These are phyloP conservation scores for Cynaeus angustus DNA, from an alignment of 2,888 invertebrate species.

Conservation along the genomic window DNA sequence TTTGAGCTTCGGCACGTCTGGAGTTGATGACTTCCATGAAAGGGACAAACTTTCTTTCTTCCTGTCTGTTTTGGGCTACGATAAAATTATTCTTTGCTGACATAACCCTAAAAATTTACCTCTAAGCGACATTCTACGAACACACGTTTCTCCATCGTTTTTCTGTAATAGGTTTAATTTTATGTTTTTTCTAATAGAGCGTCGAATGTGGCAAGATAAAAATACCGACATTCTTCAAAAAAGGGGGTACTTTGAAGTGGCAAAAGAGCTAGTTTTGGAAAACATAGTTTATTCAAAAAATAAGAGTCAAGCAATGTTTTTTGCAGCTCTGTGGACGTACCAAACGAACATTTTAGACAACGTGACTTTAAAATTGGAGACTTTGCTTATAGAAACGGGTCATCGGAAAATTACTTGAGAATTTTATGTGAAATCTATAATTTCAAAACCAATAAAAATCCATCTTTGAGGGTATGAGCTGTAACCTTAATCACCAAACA, in stretches of 20 bases:
- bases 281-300: constrained; percentile 70
- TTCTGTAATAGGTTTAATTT: constrained; percentile 11
- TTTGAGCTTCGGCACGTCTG: constrained; percentile 79
- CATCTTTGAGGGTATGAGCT: neutral
- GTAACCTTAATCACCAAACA: neutral
- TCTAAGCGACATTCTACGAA: constrained; percentile 18
- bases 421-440: neutral
- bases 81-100: neutral
- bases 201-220: constrained; percentile 21
- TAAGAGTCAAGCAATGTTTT: constrained; percentile 70
- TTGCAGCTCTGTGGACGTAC: constrained; percentile 71
- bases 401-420: constrained; percentile 62
- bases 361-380: constrained; percentile 65
- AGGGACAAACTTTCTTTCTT: constrained; percentile 58
- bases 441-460: neutral
- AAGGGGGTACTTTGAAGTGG: constrained; percentile 51
- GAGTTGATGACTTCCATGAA: constrained; percentile 76
- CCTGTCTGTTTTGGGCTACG: neutral
- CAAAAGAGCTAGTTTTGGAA: constrained; percentile 68
- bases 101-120: constrained; percentile 42
- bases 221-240: constrained; percentile 29
- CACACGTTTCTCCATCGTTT: neutral
- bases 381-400: constrained; percentile 68
- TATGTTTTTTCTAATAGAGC: constrained; percentile 11
- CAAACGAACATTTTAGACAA: constrained; percentile 69